Base-by-base conservation (phyloP, 2,888 invertebrate genomes). In the Drosophila gaucha region DNA sequence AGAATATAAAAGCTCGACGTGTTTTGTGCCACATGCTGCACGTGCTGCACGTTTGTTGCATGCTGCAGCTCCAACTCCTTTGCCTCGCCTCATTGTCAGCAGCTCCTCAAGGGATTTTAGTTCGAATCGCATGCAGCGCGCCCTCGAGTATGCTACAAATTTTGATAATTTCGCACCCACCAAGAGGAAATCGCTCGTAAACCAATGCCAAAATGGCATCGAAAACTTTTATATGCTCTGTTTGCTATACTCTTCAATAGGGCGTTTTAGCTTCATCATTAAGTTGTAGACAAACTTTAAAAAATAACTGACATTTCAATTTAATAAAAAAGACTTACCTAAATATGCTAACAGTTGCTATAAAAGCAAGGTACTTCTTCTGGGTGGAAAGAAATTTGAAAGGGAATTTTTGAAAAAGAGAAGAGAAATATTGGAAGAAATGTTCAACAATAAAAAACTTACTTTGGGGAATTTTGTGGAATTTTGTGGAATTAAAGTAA, bases 181-280 rank as follows among this genome's bases (percentile, higher is more conserved):
- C 26, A 20, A 75, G 60, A 72, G 86, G 77, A 80, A 85, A 72
- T 73, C 73, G 66, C 65, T 80, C 70, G 73, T 77, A 82, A 77
- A 72, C 54, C 69, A 77, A 60, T 16, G 28, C 59, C 47, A 39
- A 26, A 74, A 79, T 58, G 68, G 44, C 60, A 71, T 62, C 31
- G 65, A 60, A 68, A 80, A 78, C 54, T 74, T 73, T 77, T 57
- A 60, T 64, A 68, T 52, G 58, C 82, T 55, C 44, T 52, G 10
- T 35, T 46, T 38, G 9, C 26, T n/a, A n/a, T 30, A 3, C 47
- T 1, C 26, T 35, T 6, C 9, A 3, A 1, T 4, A 6, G 16
- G 20, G 39, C 46, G 8, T 12, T 6, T 30, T 24, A 10, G 12
- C 22, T 54, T 41, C 64, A 24, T 39, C 9, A 10, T 26, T 0